phyloP scores from a whole-genome alignment of 2,888 invertebrate genomes.

The Oxystoma pomonae region DNA sequence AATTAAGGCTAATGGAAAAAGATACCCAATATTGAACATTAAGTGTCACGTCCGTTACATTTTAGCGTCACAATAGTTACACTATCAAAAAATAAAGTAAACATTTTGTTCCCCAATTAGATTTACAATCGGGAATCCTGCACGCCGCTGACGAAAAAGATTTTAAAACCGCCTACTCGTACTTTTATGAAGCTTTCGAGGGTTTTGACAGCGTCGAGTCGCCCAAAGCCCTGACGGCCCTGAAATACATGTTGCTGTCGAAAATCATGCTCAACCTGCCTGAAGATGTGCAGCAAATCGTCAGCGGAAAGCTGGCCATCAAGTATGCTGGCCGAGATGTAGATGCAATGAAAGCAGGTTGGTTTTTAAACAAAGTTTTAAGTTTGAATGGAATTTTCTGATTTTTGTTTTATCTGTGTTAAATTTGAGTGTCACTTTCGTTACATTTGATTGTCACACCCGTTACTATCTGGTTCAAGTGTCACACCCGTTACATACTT shows the following conservation, averaged over 20 bases:
- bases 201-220: conserved; percentile 95
- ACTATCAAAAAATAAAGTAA: no score
- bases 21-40: no score
- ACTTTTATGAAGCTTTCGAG: conserved; percentile 92
- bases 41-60: no score
- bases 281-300: conserved; percentile 92
- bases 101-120: conserved; percentile 52
- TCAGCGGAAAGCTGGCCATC: conserved; percentile 94
- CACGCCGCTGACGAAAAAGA: conserved; percentile 99
- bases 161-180: conserved; percentile 99
- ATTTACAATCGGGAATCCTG: conserved; percentile 95
- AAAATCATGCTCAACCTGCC: conserved; percentile 98
- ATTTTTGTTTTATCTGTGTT: no score
- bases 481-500: no score
- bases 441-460: no score
- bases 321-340: conserved; percentile 95
- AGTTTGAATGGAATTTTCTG: no score
- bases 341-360: conserved; percentile 88
- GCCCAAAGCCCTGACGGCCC: conserved; percentile 85
- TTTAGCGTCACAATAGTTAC: no score
- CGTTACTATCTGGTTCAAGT: no score
- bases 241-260: conserved; percentile 98
- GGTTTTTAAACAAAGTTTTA: no score
- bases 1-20: no score
- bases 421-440: no score